Evolutionary conservation across 1,140 invertebrate species (phyloP), one percentile per base, ranked within the genome.

Genomic region (Trichonephila clavata): DNA sequence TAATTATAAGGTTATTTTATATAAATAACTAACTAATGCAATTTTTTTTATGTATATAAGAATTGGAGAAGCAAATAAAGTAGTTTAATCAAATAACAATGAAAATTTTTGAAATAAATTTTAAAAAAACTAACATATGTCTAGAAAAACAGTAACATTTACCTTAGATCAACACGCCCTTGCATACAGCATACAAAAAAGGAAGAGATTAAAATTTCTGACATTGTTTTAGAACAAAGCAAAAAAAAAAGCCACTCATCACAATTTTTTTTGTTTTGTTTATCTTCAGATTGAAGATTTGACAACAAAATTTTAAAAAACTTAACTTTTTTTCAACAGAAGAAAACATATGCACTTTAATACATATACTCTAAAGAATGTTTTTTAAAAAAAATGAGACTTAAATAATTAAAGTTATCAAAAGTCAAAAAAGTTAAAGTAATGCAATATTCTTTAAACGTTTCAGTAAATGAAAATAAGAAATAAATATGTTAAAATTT

Each of bases 181-280:
- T 94, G 93, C 57, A 90, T 68, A 94, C 86, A 90, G 93, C 86
- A 94, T 90, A 94, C 63, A 94, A 77, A 90, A 94, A 90, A 86
- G 93, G 77, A 94, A 94, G 43, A 94, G 87, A 90, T 94, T 90
- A 94, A 94, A 88, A 86, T 89, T 94, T 94, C 61, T 81, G 24
- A 80, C 80, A 84, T 61, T 81, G n/a, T 90, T 89, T 71, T 77
- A 81, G 59, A 57, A 80, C n/a, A 90, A 90, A 90, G 68, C n/a
- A 60, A 80, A 81, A 43, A 39, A 32, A 21, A 90, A 27, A 80
- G 43, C 71, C 65, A 63, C 86, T 88, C 32, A 86, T 68, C 32
- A 86, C 24, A 86, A 61, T 16, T 88, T 86, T 86, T 60, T 68
- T 86, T 61, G n/a, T 39, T 39, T 39, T 86, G 59, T 88, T 65